These are phyloP conservation scores for Irena cyanogastra DNA, from an alignment of 2,113 vertebrate genomes.

Conservation along the genomic window DNA sequence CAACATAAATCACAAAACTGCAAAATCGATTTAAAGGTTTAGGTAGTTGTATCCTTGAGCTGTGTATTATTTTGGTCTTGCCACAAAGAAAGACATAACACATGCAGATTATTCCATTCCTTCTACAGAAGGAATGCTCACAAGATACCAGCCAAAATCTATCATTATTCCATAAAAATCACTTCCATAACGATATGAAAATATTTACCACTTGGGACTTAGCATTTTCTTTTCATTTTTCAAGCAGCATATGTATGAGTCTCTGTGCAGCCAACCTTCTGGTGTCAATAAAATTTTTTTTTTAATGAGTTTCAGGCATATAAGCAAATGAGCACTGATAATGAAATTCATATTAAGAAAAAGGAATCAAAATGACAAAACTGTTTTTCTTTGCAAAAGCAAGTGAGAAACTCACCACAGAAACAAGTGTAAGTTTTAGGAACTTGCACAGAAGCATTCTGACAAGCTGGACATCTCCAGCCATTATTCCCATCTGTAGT, in stretches of 20 bases:
- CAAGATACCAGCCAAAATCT: not conserved
- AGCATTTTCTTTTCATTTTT: not conserved
- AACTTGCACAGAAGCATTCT: conserved; percentile 85
- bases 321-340: not conserved
- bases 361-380: not conserved
- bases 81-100: not conserved
- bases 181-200: not conserved
- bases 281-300: not conserved
- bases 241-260: not conserved
- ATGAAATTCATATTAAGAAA: not conserved
- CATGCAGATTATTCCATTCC: not conserved
- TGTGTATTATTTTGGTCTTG: not conserved
- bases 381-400: not conserved
- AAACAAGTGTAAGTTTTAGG: conserved; percentile 91
- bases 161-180: not conserved
- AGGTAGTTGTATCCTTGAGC: not conserved
- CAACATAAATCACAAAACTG: not conserved
- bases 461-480: conserved; percentile 97
- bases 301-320: not conserved
- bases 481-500: conserved; percentile 85
- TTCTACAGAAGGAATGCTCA: not conserved
- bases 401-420: conserved; percentile 83
- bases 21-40: not conserved
- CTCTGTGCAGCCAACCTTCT: not conserved
- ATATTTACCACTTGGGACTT: not conserved